A percentile compares a stretch with the other conserved stretches of the same genome.
Evolutionary conservation across 2,888 invertebrate species (phyloP).

Genomic region (Ferrisia virgata): DNA sequence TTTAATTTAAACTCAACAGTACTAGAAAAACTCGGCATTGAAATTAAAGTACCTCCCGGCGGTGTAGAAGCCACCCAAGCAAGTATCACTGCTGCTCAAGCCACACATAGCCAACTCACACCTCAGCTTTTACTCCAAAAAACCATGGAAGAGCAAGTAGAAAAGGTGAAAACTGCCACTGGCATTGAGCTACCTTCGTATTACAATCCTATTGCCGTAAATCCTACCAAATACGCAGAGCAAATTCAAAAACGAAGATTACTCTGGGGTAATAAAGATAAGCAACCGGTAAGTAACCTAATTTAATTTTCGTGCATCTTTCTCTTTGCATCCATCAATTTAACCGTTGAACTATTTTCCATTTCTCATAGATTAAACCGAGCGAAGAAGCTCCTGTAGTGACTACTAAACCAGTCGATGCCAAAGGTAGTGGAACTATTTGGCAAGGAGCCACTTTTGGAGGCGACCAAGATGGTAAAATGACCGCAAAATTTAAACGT

Average conservation of each 20-base stretch:
- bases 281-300: slow-evolving; percentile 7
- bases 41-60: slow-evolving; percentile 49
- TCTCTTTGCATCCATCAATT: background rate
- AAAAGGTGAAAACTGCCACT: slow-evolving; percentile 53
- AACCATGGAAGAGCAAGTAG: slow-evolving; percentile 55
- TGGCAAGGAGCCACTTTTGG: slow-evolving; percentile 87
- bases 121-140: slow-evolving; percentile 59
- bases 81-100: background rate
- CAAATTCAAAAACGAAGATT: slow-evolving; percentile 89
- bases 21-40: slow-evolving; percentile 51
- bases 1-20: slow-evolving; percentile 46
- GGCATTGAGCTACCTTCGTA: slow-evolving; percentile 64
- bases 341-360: background rate
- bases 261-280: slow-evolving; percentile 66
- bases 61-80: background rate
- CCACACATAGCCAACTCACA: slow-evolving; percentile 53
- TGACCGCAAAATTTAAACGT: slow-evolving; percentile 91
- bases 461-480: slow-evolving; percentile 86
- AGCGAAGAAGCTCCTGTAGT: background rate
- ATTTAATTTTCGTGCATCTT: background rate
- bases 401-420: background rate
- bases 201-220: slow-evolving; percentile 72
- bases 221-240: slow-evolving; percentile 77
- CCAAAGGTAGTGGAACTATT: slow-evolving; percentile 48
- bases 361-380: background rate